A percentile compares a stretch with the other conserved stretches of the same genome.
phyloP scores from a whole-genome alignment of 2,797 vertebrate species.

The Gallinago nigripennis region DNA sequence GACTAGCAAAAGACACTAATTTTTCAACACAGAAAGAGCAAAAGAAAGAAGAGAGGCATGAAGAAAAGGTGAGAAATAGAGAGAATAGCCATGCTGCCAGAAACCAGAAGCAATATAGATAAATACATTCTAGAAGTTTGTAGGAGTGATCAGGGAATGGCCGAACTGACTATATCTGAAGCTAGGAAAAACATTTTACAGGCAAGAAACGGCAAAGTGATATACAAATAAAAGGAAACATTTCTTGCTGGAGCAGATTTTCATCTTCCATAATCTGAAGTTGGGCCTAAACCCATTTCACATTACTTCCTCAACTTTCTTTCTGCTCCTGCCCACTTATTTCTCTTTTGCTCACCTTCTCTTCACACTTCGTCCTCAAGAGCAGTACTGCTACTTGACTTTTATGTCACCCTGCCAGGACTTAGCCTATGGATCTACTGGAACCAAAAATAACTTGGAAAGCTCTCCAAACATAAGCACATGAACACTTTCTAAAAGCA shows the following conservation, averaged over 20 bases:
- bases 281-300: background rate
- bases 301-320: background rate
- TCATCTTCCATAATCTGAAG: background rate
- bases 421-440: background rate
- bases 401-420: background rate
- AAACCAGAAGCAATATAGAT: background rate
- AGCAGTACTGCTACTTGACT: background rate
- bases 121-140: background rate
- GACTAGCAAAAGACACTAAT: background rate
- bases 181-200: background rate
- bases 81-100: background rate
- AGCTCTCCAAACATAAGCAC: background rate
- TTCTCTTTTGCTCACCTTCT: background rate
- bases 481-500: background rate
- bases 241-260: constrained; percentile 11
- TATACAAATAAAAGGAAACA: background rate
- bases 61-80: background rate
- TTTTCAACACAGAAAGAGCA: background rate
- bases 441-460: background rate
- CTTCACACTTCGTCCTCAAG: background rate
- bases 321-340: background rate
- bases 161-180: background rate
- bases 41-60: background rate
- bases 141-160: background rate
- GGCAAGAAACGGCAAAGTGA: constrained; percentile 7